Conservation (phyloP, 2,797 vertebrate genomes). For the Enteromius unitaeniatus region DNA sequence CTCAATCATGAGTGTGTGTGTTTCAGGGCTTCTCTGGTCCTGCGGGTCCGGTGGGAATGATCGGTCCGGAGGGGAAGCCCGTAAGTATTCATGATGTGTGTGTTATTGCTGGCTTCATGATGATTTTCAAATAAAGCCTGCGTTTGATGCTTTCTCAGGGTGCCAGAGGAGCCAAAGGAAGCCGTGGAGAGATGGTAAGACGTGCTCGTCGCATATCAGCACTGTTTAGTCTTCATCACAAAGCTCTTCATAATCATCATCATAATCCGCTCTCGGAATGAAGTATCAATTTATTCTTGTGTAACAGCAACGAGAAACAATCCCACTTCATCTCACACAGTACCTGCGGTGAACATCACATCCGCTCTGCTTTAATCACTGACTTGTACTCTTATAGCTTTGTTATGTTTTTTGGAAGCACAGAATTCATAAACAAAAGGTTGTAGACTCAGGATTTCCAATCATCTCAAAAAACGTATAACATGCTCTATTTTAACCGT, state of each 20-base stretch:
- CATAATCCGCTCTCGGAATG: not conserved
- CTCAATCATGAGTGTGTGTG: constrained; percentile 8
- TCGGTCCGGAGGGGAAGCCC: constrained; percentile 86
- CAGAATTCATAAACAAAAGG: too few species aligned
- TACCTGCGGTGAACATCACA: constrained; percentile 25
- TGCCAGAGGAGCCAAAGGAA: constrained; percentile 87
- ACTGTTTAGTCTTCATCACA: constrained; percentile 4
- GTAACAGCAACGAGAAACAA: constrained; percentile 14
- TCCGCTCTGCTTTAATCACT: not conserved
- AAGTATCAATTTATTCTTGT: not conserved
- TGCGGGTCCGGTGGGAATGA: constrained; percentile 86
- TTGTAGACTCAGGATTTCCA: not conserved
- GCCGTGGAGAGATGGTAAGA: constrained; percentile 91
- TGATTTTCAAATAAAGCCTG: not conserved
- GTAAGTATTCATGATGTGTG: constrained; percentile 79
- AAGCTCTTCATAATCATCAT: not conserved
- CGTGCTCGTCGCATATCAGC: not conserved
- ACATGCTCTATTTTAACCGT: not conserved
- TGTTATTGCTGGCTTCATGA: not conserved
- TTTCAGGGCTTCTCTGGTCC: constrained; percentile 90
- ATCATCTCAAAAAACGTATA: not conserved
- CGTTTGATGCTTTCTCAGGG: constrained; percentile 77
- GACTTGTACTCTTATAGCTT: too few species aligned
- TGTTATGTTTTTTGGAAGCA: too few species aligned
- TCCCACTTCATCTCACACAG: not conserved